phyloP scores from a whole-genome alignment of 53 echinoderm and acorn worm genomes.

The Holothuria scabra region DNA sequence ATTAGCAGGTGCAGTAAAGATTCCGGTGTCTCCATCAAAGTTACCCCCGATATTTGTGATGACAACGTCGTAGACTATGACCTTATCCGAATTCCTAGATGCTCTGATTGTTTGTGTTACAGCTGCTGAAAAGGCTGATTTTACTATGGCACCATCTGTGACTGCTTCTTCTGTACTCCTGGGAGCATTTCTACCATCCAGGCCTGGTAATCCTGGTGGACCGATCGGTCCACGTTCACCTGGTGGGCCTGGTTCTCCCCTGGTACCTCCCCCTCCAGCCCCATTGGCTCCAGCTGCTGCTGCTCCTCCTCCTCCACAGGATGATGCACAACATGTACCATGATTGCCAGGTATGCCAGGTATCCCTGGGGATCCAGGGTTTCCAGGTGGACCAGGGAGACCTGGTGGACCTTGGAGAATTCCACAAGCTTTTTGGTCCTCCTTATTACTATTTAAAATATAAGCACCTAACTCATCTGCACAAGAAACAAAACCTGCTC shows the following conservation, averaged over 20 bases:
- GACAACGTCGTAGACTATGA: conserved; percentile 72
- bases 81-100: conserved; percentile 60
- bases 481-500: neutral
- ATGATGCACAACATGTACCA: conserved; percentile 64
- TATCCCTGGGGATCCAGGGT: conserved; percentile 70
- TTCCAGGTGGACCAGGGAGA: conserved; percentile 66
- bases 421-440: neutral
- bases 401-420: conserved; percentile 64
- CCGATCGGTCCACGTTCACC: conserved; percentile 59
- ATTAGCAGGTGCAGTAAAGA: conserved; percentile 63
- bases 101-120: conserved; percentile 75
- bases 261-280: neutral
- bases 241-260: conserved; percentile 49
- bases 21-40: conserved; percentile 75
- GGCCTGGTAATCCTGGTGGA: conserved; percentile 57
- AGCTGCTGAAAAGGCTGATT: conserved; percentile 75
- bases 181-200: conserved; percentile 73
- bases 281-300: too few species aligned
- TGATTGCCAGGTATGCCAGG: conserved; percentile 81
- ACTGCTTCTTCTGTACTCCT: conserved; percentile 63
- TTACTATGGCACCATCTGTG: conserved; percentile 28
- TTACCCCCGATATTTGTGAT: conserved; percentile 75
- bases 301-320: neutral
- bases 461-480: conserved; percentile 6
- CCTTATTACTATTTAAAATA: conserved; percentile 12